Base-by-base conservation (phyloP, 2,797 vertebrate genomes). In the Pterois miles region DNA sequence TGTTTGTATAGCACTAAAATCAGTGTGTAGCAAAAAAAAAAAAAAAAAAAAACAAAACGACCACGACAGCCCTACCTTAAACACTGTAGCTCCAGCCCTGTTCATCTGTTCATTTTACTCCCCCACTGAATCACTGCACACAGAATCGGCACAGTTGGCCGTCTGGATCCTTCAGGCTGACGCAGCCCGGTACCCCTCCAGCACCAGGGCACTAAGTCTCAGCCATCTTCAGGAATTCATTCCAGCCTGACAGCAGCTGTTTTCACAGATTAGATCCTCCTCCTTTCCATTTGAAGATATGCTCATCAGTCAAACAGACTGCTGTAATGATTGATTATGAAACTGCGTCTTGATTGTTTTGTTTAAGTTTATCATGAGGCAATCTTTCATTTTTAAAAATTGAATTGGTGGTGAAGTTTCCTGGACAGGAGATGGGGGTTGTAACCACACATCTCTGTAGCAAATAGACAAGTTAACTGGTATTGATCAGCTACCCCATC, bases 401-500 rank as follows among this genome's bases (percentile, higher is more conserved):
- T 27, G 71, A 0, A 65, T 75, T 33, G 13, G 13, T 6, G 40
- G 20, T 4, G 18, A 16, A 6, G 18, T 53, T 40, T 31, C 31
- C 23, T 22, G n/a, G n/a, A 50, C 0, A 2, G 2, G 3, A 16
- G 16, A 48, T 9, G 25, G 2, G 10, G 11, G 2, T 31, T 54
- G 59, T 22, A 22, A 3, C 56, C 23, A 27, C 50, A 40, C 20
- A 40, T 36, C 18, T 74, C 62, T n/a, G n/a, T n/a, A 56, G 76
- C 54, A 71, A 72, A 72, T 20, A 36, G 11, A 36, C 48, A 34
- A 50, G 65, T 76, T 71, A 77, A 34, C 58, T 29, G 27, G 40
- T 75, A 72, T 63, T 64, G 59, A 82, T 81, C 52, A 67, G 23
- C 54, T 13, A 13, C 10, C 48, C 38, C n/a, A 58, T 69, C 84